Evolutionary conservation across 2,113 vertebrate species (phyloP).

Genomic region (Apteryx owenii): DNA sequence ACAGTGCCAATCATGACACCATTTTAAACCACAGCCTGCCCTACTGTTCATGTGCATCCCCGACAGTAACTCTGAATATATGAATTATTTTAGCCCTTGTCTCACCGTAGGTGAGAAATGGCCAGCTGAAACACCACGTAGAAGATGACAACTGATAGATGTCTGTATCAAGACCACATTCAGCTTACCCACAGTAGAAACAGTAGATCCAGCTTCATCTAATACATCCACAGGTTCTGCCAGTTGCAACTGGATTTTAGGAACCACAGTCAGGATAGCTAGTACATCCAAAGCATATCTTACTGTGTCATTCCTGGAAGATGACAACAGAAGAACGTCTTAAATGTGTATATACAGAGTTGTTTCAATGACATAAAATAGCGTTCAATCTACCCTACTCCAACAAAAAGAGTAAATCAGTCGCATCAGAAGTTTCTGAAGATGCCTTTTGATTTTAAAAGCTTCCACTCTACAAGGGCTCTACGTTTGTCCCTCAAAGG

Average conservation of each 20-base stretch:
- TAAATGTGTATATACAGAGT: background rate
- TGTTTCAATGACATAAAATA: background rate
- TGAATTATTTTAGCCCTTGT: background rate
- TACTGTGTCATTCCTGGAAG: slow-evolving; percentile 93
- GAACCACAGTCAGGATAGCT: slow-evolving; percentile 96
- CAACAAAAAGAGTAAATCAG: background rate
- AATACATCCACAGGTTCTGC: slow-evolving; percentile 93
- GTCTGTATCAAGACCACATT: background rate
- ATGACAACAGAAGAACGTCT: slow-evolving; percentile 8
- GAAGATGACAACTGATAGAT: background rate
- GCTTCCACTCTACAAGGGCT: background rate
- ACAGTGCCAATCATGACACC: background rate
- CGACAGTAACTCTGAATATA: background rate
- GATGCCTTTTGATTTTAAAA: background rate
- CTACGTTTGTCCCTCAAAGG: background rate
- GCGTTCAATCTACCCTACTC: background rate
- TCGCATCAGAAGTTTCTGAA: background rate
- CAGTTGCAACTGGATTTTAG: slow-evolving; percentile 94
- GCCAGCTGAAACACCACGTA: background rate
- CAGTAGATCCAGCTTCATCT: slow-evolving; percentile 91
- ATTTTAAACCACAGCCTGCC: background rate
- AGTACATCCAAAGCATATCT: slow-evolving; percentile 96
- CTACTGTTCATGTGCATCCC: slow-evolving; percentile 1
- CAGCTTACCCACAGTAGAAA: slow-evolving; percentile 94
- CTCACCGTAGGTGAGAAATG: background rate